Evolutionary conservation across 2,888 invertebrate genomes (phyloP).

Genomic region (Pandemis heparana): DNA sequence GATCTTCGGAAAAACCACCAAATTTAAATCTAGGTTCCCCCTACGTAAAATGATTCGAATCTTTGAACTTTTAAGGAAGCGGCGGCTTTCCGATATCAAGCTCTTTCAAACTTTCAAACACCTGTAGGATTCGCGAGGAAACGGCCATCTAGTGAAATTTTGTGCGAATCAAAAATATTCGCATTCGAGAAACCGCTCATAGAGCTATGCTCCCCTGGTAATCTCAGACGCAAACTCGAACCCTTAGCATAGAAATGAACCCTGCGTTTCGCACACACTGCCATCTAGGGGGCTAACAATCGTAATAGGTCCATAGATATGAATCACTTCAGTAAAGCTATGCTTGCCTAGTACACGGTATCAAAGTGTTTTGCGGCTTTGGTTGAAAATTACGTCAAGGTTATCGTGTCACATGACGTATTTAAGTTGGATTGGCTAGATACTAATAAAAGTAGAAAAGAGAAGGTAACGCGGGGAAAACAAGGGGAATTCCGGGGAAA

Average conservation of each 20-base stretch:
- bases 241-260: constrained; percentile 38
- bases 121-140: constrained; percentile 16
- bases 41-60: too few species aligned
- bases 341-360: constrained; percentile 25
- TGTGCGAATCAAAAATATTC: constrained; percentile 1
- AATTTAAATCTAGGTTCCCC: too few species aligned
- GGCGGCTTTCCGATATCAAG: too few species aligned
- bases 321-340: neutral
- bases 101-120: too few species aligned
- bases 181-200: neutral
- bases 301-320: constrained; percentile 1
- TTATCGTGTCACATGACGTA: constrained; percentile 6
- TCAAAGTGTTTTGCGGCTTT: constrained; percentile 36
- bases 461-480: neutral
- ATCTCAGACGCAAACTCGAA: constrained; percentile 24
- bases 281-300: constrained; percentile 25
- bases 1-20: too few species aligned
- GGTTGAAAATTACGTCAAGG: constrained; percentile 7
- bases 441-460: neutral
- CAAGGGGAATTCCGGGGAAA: neutral
- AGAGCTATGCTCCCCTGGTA: constrained; percentile 24
- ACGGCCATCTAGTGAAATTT: constrained; percentile 30
- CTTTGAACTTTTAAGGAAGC: too few species aligned
- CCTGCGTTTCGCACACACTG: constrained; percentile 27
- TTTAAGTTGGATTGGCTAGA: neutral